Conservation (phyloP, 2,113 vertebrate species). For the Pituophis catenifer region DNA sequence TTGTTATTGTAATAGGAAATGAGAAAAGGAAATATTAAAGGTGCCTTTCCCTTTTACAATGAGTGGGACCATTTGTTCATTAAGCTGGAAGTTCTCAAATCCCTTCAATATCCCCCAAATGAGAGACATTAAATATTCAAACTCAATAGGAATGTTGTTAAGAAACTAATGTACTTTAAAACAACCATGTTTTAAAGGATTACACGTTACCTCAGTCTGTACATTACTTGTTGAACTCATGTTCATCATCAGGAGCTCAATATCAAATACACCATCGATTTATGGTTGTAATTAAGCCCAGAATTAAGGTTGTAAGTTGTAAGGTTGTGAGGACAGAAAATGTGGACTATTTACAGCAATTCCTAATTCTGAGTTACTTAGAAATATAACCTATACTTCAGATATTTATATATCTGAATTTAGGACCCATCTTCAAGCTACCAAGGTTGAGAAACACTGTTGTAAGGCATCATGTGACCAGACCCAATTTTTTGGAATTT, state of each 20-base stretch:
- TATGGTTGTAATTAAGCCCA: neutral
- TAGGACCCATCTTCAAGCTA: no score
- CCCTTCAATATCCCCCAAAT: neutral
- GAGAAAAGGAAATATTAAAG: neutral
- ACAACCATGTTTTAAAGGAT: neutral
- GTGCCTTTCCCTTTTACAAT: neutral
- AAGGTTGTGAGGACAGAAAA: neutral
- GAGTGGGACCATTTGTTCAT: neutral
- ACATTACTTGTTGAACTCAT: no score
- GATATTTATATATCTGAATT: no score
- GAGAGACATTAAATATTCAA: neutral
- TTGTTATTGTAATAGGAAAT: neutral
- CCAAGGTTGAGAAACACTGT: no score
- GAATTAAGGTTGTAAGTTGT: neutral
- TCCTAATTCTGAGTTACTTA: neutral
- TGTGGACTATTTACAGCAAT: neutral
- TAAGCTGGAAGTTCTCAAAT: neutral
- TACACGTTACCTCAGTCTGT: neutral
- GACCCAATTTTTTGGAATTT: neutral
- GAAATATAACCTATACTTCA: neutral
- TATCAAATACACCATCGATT: neutral
- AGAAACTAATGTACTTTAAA: neutral
- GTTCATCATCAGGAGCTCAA: neutral
- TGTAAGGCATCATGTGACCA: neutral
- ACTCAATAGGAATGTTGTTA: conserved; percentile 1